Percentiles rank a stretch among this genome's conserved stretches.
phyloP scores from a whole-genome alignment of 2,797 vertebrate species.

The Tinamus major region DNA sequence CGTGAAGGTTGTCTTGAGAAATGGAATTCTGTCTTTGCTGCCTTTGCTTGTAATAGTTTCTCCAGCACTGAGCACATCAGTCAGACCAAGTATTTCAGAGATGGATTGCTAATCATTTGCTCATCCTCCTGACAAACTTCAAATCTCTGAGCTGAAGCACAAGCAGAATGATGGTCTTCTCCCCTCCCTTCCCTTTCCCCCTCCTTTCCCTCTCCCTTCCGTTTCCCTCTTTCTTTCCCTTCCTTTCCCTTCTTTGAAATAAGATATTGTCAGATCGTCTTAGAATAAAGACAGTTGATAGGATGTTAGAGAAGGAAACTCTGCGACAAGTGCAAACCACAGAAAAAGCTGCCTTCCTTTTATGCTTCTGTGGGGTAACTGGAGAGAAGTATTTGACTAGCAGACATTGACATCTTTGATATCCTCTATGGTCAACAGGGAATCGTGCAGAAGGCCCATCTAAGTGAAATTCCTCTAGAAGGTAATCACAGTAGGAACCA shows the following conservation, averaged over 20 bases:
- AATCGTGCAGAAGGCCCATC: background rate
- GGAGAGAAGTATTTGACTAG: background rate
- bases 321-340: background rate
- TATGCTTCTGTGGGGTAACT: background rate
- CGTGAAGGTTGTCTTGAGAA: background rate
- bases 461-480: background rate
- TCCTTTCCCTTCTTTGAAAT: background rate
- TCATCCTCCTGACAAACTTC: background rate
- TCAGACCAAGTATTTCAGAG: background rate
- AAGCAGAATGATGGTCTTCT: background rate
- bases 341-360: background rate
- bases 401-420: background rate
- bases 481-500: background rate
- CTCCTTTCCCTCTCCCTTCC: too few relatives aligned
- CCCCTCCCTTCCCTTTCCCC: too few relatives aligned
- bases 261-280: slow-evolving; percentile 9
- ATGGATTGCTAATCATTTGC: background rate
- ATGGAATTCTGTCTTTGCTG: background rate
- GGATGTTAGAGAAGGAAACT: background rate
- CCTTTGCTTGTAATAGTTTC: background rate
- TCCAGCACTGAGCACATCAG: background rate
- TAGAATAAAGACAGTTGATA: background rate
- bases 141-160: background rate
- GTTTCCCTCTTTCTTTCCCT: too few relatives aligned
- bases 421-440: background rate